Evolutionary conservation across 1,140 invertebrate genomes (phyloP).

Genomic region (Anastatus disparis): DNA sequence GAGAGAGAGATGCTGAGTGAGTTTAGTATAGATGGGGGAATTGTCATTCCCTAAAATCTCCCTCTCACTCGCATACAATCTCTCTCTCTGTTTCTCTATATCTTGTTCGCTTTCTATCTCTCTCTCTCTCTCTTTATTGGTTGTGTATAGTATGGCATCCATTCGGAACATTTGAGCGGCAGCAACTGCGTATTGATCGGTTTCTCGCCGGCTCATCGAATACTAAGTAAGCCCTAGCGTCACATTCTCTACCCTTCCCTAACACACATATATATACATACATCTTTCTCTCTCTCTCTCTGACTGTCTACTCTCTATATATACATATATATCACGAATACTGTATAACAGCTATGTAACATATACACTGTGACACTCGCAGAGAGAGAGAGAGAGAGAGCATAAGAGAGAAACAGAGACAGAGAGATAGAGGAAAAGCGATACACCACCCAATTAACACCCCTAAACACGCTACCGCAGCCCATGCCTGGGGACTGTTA

Average conservation of each 20-base stretch:
- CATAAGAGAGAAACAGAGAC: slow-evolving; percentile 23
- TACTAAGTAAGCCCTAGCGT: slow-evolving; percentile 58
- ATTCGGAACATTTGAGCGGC: slow-evolving; percentile 57
- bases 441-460: slow-evolving; percentile 62
- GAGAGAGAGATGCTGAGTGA: too few relatives aligned
- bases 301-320: not conserved
- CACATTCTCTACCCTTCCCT: slow-evolving; percentile 41
- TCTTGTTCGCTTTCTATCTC: too few relatives aligned
- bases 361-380: slow-evolving; percentile 53
- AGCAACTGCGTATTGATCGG: slow-evolving; percentile 60
- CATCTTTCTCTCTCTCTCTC: slow-evolving; percentile 6
- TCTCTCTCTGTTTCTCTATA: slow-evolving; percentile 2
- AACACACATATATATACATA: too few relatives aligned
- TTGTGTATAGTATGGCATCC: slow-evolving; percentile 50
- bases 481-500: slow-evolving; percentile 2
- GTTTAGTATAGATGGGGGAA: too few relatives aligned
- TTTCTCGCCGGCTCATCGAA: slow-evolving; percentile 58
- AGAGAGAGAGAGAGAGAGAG: slow-evolving; percentile 11
- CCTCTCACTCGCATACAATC: not conserved
- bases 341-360: too few relatives aligned
- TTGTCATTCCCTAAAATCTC: too few relatives aligned
- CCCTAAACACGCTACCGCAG: slow-evolving; percentile 58
- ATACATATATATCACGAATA: too few relatives aligned
- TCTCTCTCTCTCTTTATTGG: not conserved
- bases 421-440: slow-evolving; percentile 45